These are phyloP conservation scores for Brachymystax lenok DNA, from an alignment of 2,797 vertebrate genomes.

Conservation along the genomic window DNA sequence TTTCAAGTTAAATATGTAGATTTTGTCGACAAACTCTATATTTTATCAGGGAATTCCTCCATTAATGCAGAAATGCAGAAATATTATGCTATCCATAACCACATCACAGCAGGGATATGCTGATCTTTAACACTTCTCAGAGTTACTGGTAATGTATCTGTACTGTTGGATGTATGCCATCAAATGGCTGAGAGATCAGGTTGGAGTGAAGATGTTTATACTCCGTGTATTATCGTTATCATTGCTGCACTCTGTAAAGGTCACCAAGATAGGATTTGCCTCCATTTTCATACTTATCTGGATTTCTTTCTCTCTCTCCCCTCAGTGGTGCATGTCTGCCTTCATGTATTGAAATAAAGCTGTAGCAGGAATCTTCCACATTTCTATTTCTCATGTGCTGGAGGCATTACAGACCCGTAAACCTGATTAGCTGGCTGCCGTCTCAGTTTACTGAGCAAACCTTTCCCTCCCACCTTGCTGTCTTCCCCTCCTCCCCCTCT, in stretches of 20 bases:
- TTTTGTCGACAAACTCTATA: neutral
- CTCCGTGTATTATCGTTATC: constrained; percentile 60
- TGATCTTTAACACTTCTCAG: constrained; percentile 29
- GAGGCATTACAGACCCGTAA: constrained; percentile 20
- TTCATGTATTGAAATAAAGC: constrained; percentile 31
- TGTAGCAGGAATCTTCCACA: constrained; percentile 9
- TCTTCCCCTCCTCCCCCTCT: constrained; percentile 1
- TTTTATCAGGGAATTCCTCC: neutral
- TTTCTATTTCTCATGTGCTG: constrained; percentile 24
- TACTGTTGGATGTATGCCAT: constrained; percentile 35
- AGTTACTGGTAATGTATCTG: neutral
- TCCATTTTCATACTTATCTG: constrained; percentile 55
- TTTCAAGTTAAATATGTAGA: neutral
- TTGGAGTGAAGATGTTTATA: constrained; percentile 54
- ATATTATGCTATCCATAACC: neutral
- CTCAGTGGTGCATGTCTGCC: constrained; percentile 19
- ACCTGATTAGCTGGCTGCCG: constrained; percentile 40
- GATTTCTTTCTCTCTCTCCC: constrained; percentile 1
- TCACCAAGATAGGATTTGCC: constrained; percentile 58
- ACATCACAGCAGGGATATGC: constrained; percentile 21
- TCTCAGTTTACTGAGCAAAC: constrained; percentile 34
- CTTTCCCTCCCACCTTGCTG: constrained; percentile 6
- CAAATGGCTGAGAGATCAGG: too few relatives aligned
- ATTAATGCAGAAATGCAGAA: constrained; percentile 4
- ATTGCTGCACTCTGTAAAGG: constrained; percentile 58